A percentile compares a stretch with the other conserved stretches of the same genome.
These are phyloP conservation scores for Endomychus coccineus DNA, from an alignment of 2,888 invertebrate genomes.

Conservation along the genomic window DNA sequence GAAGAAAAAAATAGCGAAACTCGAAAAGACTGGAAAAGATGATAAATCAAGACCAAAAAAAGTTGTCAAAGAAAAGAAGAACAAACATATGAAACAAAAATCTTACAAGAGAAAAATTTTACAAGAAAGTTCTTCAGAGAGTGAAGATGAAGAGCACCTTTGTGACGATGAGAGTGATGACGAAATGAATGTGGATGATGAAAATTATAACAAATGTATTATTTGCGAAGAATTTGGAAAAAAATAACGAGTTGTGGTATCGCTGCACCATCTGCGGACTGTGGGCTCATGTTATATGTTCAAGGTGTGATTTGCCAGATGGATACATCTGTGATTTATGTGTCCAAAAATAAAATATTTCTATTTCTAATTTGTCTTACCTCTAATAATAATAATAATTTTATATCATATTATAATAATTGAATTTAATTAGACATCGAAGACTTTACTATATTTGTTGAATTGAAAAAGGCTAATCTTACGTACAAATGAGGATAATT, in stretches of 20 bases:
- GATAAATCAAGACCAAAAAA: conserved; percentile 21
- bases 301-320: conserved; percentile 27
- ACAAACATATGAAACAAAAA: conserved; percentile 21
- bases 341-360: conserved; percentile 10
- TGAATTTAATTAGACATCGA: too few species aligned
- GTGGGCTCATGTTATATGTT: too few species aligned
- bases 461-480: too few species aligned
- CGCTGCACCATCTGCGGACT: conserved; percentile 26
- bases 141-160: conserved; percentile 17
- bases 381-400: too few species aligned
- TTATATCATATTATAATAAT: too few species aligned
- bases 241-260: conserved; percentile 26
- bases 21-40: conserved; percentile 3
- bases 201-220: conserved; percentile 16
- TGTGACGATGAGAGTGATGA: too few species aligned
- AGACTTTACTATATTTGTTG: too few species aligned
- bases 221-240: conserved; percentile 13
- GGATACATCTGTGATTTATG: conserved; percentile 24
- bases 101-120: conserved; percentile 23
- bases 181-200: too few species aligned
- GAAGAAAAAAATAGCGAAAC: too few species aligned
- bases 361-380: too few species aligned
- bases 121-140: conserved; percentile 22
- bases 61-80: conserved; percentile 18
- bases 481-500: too few species aligned